Conservation (phyloP, 2,888 invertebrate genomes). For the Hypolimnas misippus region DNA sequence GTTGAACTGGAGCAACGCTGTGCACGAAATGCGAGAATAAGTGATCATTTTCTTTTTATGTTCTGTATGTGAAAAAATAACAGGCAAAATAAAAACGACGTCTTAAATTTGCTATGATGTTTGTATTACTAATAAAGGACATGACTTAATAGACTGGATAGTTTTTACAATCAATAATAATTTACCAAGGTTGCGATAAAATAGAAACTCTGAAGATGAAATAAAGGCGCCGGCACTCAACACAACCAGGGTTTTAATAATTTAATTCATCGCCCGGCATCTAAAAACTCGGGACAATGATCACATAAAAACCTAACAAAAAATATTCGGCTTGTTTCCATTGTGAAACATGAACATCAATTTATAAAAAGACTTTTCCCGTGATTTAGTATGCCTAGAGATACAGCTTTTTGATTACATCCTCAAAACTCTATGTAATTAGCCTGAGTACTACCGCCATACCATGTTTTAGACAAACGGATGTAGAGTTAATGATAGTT, state of each 20-base stretch:
- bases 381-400: background rate
- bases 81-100: background rate
- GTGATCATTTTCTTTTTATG: background rate
- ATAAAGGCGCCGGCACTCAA: conserved; percentile 58
- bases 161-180: conserved; percentile 12
- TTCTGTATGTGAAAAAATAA: background rate
- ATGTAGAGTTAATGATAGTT: no score
- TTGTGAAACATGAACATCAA: conserved; percentile 15
- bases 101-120: background rate
- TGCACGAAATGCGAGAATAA: background rate
- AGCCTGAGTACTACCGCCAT: no score
- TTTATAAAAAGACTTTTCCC: background rate
- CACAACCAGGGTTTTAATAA: conserved; percentile 55
- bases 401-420: background rate
- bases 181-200: conserved; percentile 28
- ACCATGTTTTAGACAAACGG: no score
- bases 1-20: conserved; percentile 21
- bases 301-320: conserved; percentile 62
- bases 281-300: conserved; percentile 62
- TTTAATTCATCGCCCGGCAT: conserved; percentile 62
- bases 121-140: conserved; percentile 2
- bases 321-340: conserved; percentile 59
- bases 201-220: conserved; percentile 43
- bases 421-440: background rate
- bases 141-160: background rate